Percentiles rank a stretch among this genome's conserved stretches.
phyloP scores from a whole-genome alignment of 2,113 vertebrate genomes.

The Dendropsophus ebraccatus region DNA sequence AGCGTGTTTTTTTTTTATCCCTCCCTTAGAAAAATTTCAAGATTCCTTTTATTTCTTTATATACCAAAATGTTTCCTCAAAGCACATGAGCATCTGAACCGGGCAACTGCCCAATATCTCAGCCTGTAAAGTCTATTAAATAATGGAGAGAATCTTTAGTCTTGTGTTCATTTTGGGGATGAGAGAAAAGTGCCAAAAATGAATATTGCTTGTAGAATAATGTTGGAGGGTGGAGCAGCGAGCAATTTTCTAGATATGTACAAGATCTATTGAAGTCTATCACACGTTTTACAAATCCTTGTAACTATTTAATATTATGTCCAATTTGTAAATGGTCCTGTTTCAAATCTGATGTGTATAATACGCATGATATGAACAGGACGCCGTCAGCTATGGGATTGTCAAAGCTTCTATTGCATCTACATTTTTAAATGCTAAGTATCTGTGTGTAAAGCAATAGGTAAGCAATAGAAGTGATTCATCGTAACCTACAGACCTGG shows the following conservation, averaged over 20 bases:
- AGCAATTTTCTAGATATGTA: background rate
- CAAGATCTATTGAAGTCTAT: background rate
- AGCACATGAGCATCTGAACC: background rate
- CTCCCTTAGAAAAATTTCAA: background rate
- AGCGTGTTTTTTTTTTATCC: background rate
- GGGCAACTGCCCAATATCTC: background rate
- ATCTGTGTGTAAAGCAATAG: background rate
- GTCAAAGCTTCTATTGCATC: background rate
- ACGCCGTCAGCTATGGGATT: background rate
- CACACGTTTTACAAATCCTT: background rate
- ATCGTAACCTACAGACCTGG: background rate
- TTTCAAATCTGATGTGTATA: background rate
- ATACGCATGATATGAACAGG: background rate
- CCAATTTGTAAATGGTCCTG: background rate
- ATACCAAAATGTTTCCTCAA: background rate
- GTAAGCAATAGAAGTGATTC: background rate
- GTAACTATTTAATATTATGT: background rate
- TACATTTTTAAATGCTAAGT: background rate
- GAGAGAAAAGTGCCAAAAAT: background rate
- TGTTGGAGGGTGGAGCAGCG: background rate
- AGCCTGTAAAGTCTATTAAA: background rate
- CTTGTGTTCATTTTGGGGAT: constrained; percentile 27
- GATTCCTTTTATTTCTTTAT: background rate
- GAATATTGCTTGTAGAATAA: constrained; percentile 1
- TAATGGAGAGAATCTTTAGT: background rate